phyloP scores from a whole-genome alignment of 2,113 vertebrate species.

The Rousettus leschenaultii region DNA sequence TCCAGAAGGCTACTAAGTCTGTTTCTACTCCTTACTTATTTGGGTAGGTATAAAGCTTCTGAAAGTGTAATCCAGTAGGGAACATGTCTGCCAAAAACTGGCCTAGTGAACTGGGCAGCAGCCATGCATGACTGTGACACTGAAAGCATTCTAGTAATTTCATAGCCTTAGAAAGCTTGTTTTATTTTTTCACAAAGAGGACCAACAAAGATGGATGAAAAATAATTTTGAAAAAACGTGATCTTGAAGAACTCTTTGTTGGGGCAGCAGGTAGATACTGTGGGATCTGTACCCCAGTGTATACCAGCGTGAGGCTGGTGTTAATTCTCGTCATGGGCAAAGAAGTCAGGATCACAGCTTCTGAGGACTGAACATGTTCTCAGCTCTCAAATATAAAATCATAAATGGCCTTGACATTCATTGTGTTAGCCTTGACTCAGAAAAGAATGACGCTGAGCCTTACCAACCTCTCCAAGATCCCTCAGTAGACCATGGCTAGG shows the following conservation, averaged over 20 bases:
- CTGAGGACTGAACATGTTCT: not conserved
- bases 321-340: not conserved
- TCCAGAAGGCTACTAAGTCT: not conserved
- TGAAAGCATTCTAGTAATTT: not conserved
- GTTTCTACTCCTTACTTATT: not conserved
- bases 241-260: not conserved
- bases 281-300: not conserved
- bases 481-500: not conserved
- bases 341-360: not conserved
- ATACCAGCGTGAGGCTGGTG: not conserved
- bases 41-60: not conserved
- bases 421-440: not conserved
- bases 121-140: not conserved
- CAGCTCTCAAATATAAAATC: not conserved
- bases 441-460: not conserved
- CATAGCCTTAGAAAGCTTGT: not conserved
- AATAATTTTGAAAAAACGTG: not conserved
- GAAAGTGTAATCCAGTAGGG: not conserved
- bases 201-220: not conserved
- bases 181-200: slow-evolving; percentile 4
- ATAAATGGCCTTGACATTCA: not conserved
- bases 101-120: not conserved
- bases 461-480: not conserved
- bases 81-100: not conserved
- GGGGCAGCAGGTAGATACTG: not conserved